Evolutionary conservation across 2,113 vertebrate genomes (phyloP).

Genomic region (Ornithorhynchus anatinus): DNA sequence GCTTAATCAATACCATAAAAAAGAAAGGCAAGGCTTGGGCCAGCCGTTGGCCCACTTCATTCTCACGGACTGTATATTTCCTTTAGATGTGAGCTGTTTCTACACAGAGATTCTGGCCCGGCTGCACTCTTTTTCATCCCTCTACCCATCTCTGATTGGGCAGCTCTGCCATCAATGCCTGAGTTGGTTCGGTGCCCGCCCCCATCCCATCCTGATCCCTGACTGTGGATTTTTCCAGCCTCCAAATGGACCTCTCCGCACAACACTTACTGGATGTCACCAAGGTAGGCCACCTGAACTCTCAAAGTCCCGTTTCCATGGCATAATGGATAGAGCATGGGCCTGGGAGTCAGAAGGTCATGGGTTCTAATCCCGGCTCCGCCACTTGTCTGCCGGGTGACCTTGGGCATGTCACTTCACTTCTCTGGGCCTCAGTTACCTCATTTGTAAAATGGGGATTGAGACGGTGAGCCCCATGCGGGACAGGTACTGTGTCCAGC

Average conservation of each 20-base stretch:
- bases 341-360: neutral
- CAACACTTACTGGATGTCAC: constrained; percentile 62
- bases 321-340: neutral
- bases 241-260: constrained; percentile 70
- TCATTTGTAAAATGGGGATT: too few species aligned
- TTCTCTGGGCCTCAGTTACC: neutral
- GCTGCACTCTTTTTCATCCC: constrained; percentile 61
- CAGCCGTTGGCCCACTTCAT: too few species aligned
- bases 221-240: constrained; percentile 75
- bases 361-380: neutral
- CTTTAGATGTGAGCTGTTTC: constrained; percentile 69
- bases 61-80: neutral
- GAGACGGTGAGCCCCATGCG: too few species aligned
- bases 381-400: neutral
- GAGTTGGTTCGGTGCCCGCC: constrained; percentile 66
- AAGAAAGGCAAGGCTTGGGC: too few species aligned
- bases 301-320: neutral
- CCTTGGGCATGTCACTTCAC: neutral
- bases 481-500: too few species aligned
- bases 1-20: too few species aligned
- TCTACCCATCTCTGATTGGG: constrained; percentile 65
- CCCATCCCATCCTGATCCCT: constrained; percentile 73
- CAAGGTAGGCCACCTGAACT: constrained; percentile 61
- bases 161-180: constrained; percentile 74
- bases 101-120: constrained; percentile 74